Conservation (phyloP, 37 sponge, comb jelly and placozoan species). For the Oscarella lobularis region DNA sequence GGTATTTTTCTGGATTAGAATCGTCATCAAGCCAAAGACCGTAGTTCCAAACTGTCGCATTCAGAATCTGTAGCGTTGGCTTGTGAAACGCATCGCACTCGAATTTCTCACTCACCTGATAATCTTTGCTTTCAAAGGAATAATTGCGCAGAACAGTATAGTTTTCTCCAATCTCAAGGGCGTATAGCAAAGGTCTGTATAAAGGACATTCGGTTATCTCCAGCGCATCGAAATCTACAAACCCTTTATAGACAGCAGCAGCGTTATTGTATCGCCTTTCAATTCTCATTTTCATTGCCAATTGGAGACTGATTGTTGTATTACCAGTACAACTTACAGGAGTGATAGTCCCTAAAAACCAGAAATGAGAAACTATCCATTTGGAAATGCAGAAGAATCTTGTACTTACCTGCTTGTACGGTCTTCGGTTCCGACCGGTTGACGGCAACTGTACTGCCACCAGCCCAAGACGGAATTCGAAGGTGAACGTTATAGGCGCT, state of each 20-base stretch:
- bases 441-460: slow-evolving; percentile 10
- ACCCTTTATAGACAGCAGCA: slow-evolving; percentile 53
- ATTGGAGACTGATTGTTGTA: neutral
- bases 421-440: slow-evolving; percentile 5
- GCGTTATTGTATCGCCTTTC: slow-evolving; percentile 48
- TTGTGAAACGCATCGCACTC: too few relatives aligned
- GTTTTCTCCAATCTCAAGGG: slow-evolving; percentile 34
- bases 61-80: too few relatives aligned
- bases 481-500: slow-evolving; percentile 10
- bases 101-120: too few relatives aligned
- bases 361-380: too few relatives aligned
- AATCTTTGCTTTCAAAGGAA: slow-evolving; percentile 46
- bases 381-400: neutral
- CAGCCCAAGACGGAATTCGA: slow-evolving; percentile 56
- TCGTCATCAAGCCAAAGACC: slow-evolving; percentile 29
- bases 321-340: neutral
- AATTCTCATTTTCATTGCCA: slow-evolving; percentile 20
- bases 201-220: too few relatives aligned
- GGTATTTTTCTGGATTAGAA: slow-evolving; percentile 9
- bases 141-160: slow-evolving; percentile 31
- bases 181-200: slow-evolving; percentile 55
- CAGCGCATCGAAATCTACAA: neutral
- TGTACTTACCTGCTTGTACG: neutral
- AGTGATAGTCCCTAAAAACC: too few relatives aligned
- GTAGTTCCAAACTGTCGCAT: slow-evolving; percentile 50